Evolutionary conservation across 1,140 invertebrate genomes (phyloP), one percentile per base, ranked within the genome.

Genomic region (Akabosia matsudoensis): DNA sequence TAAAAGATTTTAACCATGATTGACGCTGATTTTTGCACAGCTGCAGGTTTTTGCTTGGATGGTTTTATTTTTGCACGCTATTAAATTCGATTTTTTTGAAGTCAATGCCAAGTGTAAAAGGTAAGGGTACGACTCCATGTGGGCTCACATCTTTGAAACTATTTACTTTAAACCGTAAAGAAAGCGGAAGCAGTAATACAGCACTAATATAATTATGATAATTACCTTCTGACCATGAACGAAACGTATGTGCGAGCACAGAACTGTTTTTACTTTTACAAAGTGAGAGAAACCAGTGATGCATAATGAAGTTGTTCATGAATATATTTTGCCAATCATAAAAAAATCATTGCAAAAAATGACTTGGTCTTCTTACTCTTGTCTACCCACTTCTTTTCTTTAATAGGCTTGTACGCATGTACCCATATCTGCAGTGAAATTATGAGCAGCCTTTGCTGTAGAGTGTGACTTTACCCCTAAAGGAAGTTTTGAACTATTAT

Each of bases 261-360:
- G 18, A 45, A n/a, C n/a, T n/a, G n/a, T n/a, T n/a, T n/a, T n/a
- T 18, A 45, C 37, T 10, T 45, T 7, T 45, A 10, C 37, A 45
- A 22, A 61, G 24, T n/a, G 54, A 31, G n/a, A 67, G 61, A 67
- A 45, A 31, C 31, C 61, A 31, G 7, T 67, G 61, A 67, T 30
- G 61, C 61, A 67, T 67, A 67, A 28, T 67, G 31, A 67, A 67
- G 26, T 30, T 67, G 30, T 28, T 45, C 37, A 10, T 28, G 30
- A 67, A 67, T 67, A 67, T 67, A 67, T 67, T 45, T 45, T 67
- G 61, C 7, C 61, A 67, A 67, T 67, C 28, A 67, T 45, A 45
- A 67, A 67, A 67, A 30, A n/a, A n/a, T n/a, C n/a, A n/a, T n/a
- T n/a, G n/a, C n/a, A n/a, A n/a, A n/a, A n/a, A n/a, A n/a, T n/a